Evolutionary conservation across 2,888 invertebrate species (phyloP).

Genomic region (Dryococelus australis): DNA sequence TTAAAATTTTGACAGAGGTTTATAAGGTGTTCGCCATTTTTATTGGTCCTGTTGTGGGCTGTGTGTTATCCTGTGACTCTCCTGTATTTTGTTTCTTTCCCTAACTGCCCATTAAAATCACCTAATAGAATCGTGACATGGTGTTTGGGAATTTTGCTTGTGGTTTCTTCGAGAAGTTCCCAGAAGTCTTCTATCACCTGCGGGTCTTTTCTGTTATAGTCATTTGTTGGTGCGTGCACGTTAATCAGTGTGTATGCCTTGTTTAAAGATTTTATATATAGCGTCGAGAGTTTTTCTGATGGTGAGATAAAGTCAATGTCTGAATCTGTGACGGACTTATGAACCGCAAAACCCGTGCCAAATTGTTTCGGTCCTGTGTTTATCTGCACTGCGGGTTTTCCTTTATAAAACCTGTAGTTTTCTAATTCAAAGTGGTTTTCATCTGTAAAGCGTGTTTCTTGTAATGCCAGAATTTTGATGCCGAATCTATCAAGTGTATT

Average conservation of each 20-base stretch:
- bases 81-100: slow-evolving; percentile 30
- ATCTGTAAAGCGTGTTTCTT: too few species aligned
- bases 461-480: slow-evolving; percentile 35
- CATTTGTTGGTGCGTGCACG: slow-evolving; percentile 39
- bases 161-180: slow-evolving; percentile 32
- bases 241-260: slow-evolving; percentile 38
- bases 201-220: slow-evolving; percentile 35
- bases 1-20: slow-evolving; percentile 33
- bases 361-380: slow-evolving; percentile 25
- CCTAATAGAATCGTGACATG: too few species aligned
- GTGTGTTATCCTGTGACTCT: slow-evolving; percentile 23
- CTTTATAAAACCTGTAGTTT: too few species aligned
- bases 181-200: too few species aligned
- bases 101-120: too few species aligned
- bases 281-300: not conserved
- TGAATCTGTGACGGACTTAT: too few species aligned
- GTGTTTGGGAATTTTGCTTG: slow-evolving; percentile 31
- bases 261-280: slow-evolving; percentile 30
- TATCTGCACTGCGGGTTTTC: too few species aligned
- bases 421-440: too few species aligned
- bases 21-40: slow-evolving; percentile 30
- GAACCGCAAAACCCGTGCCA: slow-evolving; percentile 37
- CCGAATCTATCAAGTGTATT: slow-evolving; percentile 31
- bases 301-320: too few species aligned
- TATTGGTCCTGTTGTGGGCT: slow-evolving; percentile 34